phyloP scores from a whole-genome alignment of 1,140 invertebrate species.

The Penaeus indicus region DNA sequence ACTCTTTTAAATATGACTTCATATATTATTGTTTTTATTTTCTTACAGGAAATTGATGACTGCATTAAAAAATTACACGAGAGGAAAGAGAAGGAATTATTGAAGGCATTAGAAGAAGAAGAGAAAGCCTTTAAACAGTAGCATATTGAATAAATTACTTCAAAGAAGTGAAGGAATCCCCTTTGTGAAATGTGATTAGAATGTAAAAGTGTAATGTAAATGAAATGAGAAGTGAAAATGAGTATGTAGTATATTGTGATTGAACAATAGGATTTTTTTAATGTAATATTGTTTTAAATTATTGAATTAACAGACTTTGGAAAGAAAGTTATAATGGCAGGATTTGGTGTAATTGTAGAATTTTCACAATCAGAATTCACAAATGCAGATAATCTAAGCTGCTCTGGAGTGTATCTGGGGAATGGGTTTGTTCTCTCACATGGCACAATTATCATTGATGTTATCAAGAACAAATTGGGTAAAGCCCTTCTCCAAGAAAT shows the following conservation, averaged over 20 bases:
- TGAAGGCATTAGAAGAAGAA: constrained; percentile 49
- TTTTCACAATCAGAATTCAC: background rate
- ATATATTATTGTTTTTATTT: constrained; percentile 7
- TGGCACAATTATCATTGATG: constrained; percentile 42
- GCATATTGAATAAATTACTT: too few relatives aligned
- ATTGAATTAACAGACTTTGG: too few relatives aligned
- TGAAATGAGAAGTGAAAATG: background rate
- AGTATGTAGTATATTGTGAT: background rate
- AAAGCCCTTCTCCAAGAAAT: constrained; percentile 22
- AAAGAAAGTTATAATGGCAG: constrained; percentile 27
- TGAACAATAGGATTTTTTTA: background rate
- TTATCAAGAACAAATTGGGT: constrained; percentile 36
- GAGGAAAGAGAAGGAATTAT: constrained; percentile 44
- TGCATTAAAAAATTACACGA: constrained; percentile 49
- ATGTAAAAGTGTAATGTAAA: background rate
- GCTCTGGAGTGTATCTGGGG: constrained; percentile 49
- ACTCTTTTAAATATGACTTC: background rate
- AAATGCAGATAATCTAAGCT: constrained; percentile 30
- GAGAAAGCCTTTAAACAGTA: constrained; percentile 3
- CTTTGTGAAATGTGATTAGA: too few relatives aligned
- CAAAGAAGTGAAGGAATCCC: too few relatives aligned
- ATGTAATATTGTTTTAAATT: background rate
- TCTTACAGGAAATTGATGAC: constrained; percentile 54
- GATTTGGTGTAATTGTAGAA: constrained; percentile 47
- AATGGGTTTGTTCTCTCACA: constrained; percentile 43